phyloP scores from a whole-genome alignment of 2,888 invertebrate genomes.

The Anaspis maculata region DNA sequence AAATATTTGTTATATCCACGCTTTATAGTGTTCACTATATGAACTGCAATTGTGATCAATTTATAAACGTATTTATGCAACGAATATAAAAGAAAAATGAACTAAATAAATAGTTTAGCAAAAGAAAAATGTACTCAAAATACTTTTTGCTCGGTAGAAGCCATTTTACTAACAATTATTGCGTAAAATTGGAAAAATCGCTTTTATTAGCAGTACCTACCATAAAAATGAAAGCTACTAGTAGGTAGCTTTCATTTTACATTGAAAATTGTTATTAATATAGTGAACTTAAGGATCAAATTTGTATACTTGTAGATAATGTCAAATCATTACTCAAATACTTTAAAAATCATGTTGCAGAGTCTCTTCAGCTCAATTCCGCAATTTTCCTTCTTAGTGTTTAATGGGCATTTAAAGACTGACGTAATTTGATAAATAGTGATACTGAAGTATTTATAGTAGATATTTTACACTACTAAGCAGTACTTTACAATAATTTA shows the following conservation, averaged over 20 bases:
- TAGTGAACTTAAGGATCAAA: constrained; percentile 35
- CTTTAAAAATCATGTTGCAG: constrained; percentile 1
- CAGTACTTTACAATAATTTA: too few relatives aligned
- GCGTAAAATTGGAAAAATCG: constrained; percentile 12
- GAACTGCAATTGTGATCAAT: constrained; percentile 44
- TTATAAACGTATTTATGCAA: constrained; percentile 35
- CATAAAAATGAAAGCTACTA: constrained; percentile 1
- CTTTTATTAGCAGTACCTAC: constrained; percentile 11
- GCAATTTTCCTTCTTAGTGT: too few relatives aligned
- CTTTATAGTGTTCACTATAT: constrained; percentile 45
- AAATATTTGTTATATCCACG: constrained; percentile 34
- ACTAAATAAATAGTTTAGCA: constrained; percentile 19
- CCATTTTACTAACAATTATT: constrained; percentile 17
- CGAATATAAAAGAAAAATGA: constrained; percentile 27
- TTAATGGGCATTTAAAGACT: too few relatives aligned
- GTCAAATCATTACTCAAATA: constrained; percentile 22
- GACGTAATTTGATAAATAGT: neutral
- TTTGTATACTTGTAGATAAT: constrained; percentile 36
- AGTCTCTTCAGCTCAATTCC: too few relatives aligned
- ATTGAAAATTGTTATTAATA: constrained; percentile 32
- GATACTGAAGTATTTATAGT: too few relatives aligned
- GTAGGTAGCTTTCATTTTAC: constrained; percentile 3
- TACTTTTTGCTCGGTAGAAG: constrained; percentile 24
- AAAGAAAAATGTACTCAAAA: constrained; percentile 21
- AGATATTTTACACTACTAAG: too few relatives aligned